phyloP scores from a whole-genome alignment of 2,888 invertebrate species.

The Tanypteryx hageni region DNA sequence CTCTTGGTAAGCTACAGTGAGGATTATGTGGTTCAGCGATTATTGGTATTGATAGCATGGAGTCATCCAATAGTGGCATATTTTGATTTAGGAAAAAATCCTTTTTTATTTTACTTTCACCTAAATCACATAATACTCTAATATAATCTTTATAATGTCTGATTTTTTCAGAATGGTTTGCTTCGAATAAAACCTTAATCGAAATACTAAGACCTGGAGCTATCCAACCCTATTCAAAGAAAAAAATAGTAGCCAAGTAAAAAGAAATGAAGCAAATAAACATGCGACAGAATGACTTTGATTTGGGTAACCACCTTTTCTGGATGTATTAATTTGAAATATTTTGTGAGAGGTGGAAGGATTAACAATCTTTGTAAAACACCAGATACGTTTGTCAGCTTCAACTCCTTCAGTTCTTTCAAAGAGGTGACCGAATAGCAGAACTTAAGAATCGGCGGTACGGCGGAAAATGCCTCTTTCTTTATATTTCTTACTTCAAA shows the following conservation, averaged over 20 bases:
- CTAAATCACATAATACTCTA: background rate
- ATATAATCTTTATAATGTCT: conserved; percentile 35
- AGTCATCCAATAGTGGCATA: background rate
- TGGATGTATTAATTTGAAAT: background rate
- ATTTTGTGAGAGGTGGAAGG: conserved; percentile 2
- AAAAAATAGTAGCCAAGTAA: background rate
- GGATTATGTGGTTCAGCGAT: background rate
- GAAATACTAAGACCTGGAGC: background rate
- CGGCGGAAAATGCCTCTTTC: background rate
- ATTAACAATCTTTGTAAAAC: background rate
- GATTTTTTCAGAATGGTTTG: background rate
- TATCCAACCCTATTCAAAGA: conserved; percentile 15
- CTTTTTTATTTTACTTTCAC: background rate
- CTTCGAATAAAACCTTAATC: conserved; percentile 6
- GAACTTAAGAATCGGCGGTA: background rate
- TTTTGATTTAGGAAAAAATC: background rate
- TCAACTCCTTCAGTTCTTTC: background rate
- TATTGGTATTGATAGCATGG: background rate
- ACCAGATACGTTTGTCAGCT: background rate
- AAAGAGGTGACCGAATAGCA: background rate
- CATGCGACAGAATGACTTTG: background rate
- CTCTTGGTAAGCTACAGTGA: background rate
- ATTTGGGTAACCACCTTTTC: background rate
- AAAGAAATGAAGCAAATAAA: background rate
- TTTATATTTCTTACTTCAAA: no score